Conservation (phyloP, 2,113 vertebrate species). For the Clarias macrocephalus region DNA sequence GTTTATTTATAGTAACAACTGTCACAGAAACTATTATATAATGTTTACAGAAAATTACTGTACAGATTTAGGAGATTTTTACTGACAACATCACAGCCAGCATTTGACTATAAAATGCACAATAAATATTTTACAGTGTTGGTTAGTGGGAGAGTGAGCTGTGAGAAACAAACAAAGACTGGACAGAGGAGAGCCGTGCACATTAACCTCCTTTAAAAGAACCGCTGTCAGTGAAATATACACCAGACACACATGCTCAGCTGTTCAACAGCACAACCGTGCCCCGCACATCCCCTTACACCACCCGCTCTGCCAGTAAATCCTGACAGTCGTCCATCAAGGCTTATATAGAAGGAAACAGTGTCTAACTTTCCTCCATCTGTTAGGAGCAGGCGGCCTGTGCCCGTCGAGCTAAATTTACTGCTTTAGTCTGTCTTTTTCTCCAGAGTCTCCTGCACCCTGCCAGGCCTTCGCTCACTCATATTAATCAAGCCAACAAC, state of each 20-base stretch:
- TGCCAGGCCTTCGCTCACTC: conserved; percentile 37
- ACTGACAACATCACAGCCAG: background rate
- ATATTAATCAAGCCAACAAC: conserved; percentile 46
- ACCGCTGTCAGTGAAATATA: conserved; percentile 59
- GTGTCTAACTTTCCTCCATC: conserved; percentile 54
- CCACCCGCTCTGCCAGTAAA: conserved; percentile 48
- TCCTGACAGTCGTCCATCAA: conserved; percentile 56
- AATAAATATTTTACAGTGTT: background rate
- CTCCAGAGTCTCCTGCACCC: conserved; percentile 36
- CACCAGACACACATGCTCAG: conserved; percentile 60
- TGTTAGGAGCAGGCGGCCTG: conserved; percentile 54
- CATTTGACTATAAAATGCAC: background rate
- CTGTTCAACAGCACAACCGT: conserved; percentile 59
- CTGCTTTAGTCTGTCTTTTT: conserved; percentile 33
- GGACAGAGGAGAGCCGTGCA: conserved; percentile 62
- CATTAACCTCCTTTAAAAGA: conserved; percentile 72
- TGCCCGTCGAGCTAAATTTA: conserved; percentile 46
- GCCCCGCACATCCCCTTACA: background rate
- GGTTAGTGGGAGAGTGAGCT: background rate
- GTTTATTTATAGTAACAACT: background rate
- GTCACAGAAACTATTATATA: background rate
- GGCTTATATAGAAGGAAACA: conserved; percentile 49
- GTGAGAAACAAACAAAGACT: conserved; percentile 43
- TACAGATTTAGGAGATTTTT: background rate
- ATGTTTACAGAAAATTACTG: background rate